A percentile compares a stretch with the other conserved stretches of the same genome.
Evolutionary conservation across 2,888 invertebrate genomes (phyloP).

Genomic region (Amphipoea lucens): DNA sequence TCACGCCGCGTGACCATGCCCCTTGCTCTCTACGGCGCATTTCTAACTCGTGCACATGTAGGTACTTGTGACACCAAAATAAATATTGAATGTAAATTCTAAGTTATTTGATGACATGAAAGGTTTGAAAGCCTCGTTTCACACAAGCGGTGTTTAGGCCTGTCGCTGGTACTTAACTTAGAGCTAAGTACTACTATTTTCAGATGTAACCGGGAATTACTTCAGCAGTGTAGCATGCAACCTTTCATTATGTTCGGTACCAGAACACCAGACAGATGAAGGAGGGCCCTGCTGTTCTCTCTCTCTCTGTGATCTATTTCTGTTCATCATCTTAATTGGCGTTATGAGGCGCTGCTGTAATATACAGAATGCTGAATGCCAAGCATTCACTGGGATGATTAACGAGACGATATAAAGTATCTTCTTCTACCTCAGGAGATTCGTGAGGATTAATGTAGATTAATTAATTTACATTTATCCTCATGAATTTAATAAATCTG

Average conservation of each 20-base stretch:
- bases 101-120: slow-evolving; percentile 18
- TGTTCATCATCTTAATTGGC: slow-evolving; percentile 60
- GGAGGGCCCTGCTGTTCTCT: slow-evolving; percentile 31
- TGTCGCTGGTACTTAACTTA: background rate
- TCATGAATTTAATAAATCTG: background rate
- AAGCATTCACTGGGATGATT: slow-evolving; percentile 55
- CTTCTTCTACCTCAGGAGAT: slow-evolving; percentile 24
- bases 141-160: background rate
- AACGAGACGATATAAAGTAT: slow-evolving; percentile 50
- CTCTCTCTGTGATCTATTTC: too few species aligned
- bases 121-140: background rate
- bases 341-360: slow-evolving; percentile 50
- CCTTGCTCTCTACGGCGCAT: slow-evolving; percentile 74
- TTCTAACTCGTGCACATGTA: slow-evolving; percentile 66
- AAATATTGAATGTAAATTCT: slow-evolving; percentile 38
- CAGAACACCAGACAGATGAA: slow-evolving; percentile 14
- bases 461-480: slow-evolving; percentile 31
- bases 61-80: slow-evolving; percentile 33
- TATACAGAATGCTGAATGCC: slow-evolving; percentile 45
- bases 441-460: slow-evolving; percentile 49
- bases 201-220: background rate
- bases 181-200: background rate
- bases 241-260: slow-evolving; percentile 19
- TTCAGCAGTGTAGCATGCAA: background rate
- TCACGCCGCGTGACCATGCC: slow-evolving; percentile 87